Conservation (phyloP, 2,113 vertebrate genomes). For the Catharus fuscescens region DNA sequence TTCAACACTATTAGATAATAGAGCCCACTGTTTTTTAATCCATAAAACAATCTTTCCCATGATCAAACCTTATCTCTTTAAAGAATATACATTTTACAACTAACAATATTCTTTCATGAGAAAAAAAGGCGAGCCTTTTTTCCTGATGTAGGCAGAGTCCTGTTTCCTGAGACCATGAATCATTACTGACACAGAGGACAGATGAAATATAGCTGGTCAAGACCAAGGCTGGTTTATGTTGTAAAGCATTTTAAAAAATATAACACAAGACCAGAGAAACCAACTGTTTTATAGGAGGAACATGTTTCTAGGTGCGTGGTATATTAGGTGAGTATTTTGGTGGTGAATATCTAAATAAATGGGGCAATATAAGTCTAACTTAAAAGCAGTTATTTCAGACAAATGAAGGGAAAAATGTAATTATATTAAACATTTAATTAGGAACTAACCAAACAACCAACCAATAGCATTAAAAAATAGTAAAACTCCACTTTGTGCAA, state of each 20-base stretch:
- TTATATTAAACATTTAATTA: background rate
- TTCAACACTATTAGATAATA: background rate
- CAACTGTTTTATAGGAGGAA: background rate
- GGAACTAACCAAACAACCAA: background rate
- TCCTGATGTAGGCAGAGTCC: background rate
- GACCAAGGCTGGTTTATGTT: background rate
- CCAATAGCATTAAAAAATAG: background rate
- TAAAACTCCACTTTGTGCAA: background rate
- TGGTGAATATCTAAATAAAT: background rate
- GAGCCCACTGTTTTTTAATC: background rate
- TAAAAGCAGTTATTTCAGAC: background rate
- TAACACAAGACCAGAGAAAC: background rate
- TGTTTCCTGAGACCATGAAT: background rate
- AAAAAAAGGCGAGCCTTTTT: background rate
- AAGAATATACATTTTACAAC: background rate
- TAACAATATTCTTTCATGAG: background rate
- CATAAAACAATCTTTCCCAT: background rate
- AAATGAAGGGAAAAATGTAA: rapidly evolving
- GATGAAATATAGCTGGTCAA: background rate
- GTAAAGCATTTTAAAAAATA: background rate
- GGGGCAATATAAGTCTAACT: background rate
- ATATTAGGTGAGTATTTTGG: background rate
- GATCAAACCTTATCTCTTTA: background rate
- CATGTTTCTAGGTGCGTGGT: rapidly evolving
- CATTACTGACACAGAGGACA: background rate